Evolutionary conservation across 2,113 vertebrate species (phyloP), one percentile per base, ranked within the genome.

Genomic region (Planiliza haematocheilus): DNA sequence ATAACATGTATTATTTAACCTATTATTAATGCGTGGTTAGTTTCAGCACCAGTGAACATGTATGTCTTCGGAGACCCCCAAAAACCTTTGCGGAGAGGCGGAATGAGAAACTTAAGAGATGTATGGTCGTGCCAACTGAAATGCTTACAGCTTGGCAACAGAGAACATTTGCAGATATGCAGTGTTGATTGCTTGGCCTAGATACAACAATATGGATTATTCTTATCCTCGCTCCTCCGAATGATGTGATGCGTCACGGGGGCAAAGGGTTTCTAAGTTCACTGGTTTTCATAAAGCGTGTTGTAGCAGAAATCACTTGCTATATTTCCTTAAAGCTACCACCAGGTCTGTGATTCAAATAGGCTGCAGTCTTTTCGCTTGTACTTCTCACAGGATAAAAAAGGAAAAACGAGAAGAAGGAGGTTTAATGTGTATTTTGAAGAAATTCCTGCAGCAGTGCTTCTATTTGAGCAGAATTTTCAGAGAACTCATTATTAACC

Each of bases 171-270:
- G 42, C 76, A 78, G 78, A 81, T 81, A 70, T 55, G 81, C 79
- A 39, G 59, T 71, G 82, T 85, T 89, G 87, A 88, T 89, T 83
- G 73, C 82, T 84, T 90, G 88, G 88, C 90, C 90, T 84, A 89
- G 81, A 90, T 90, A 90, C 90, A 87, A 87, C 80, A 82, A 79
- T 83, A 86, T 82, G 72, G 84, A 91, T 91, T 88, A 88, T 82
- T 87, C 82, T 84, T 78, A 86, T 85, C 76, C 81, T 46, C 52
- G 42, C 76, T 68, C 63, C 61, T 67, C 65, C 11, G 3, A 20
- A 30, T 81, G 60, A 75, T 75, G 50, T 68, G 74, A 86, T 79
- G 75, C 83, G 76, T 88, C 63, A 42, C 4, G 39, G 72, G 24
- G 80, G 58, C 61, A 75, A 56, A 57, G 53, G 84, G 50, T 79